Base-by-base conservation (phyloP, 2,797 vertebrate species). In the Nannoperca obscura region DNA sequence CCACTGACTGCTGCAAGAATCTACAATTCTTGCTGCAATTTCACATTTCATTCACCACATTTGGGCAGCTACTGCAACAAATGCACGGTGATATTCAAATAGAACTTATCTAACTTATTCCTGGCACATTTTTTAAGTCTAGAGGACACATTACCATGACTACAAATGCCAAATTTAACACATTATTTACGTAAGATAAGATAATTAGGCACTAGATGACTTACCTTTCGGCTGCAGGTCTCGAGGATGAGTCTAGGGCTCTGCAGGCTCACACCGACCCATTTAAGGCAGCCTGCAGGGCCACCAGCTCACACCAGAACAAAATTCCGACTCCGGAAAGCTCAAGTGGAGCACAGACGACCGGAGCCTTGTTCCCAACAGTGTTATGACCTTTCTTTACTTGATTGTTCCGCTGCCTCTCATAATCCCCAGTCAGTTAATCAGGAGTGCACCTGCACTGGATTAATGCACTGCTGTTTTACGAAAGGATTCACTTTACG, bases 301-400 rank as follows among this genome's bases (percentile, higher is more conserved):
- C 74, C 80, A 54, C 81, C 71, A 49, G 81, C 82, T 81, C 82
- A 59, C 82, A 77, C 81, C 81, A 79, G 81, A 81, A 47, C 85
- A 57, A 72, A 80, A 85, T 36, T 15, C 67, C 81, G 74, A 64
- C 82, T 81, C 77, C 19, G 70, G 81, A 79, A 83, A 84, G 74
- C 70, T 84, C 78, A 80, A 75, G 72, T 42, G 66, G 81, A 72
- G 64, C 78, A 52, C 71, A 22, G 6, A 76, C 74, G 82, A 70
- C 40, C 7, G 30, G 62, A 73, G 73, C 59, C 64, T 60, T 3
- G 67, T 65, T 84, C 85, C 87, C 91, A 80, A 76, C 86, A 40
- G 90, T 27, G 91, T 59, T 77, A 13, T 91, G 89, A 92, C 92
- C 93, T 93, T 91, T 92, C 82, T 74, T 88, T 74, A 78, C 84